Evolutionary conservation across 2,113 vertebrate genomes (phyloP), one percentile per base, ranked within the genome.

Genomic region (Sterna hirundo): DNA sequence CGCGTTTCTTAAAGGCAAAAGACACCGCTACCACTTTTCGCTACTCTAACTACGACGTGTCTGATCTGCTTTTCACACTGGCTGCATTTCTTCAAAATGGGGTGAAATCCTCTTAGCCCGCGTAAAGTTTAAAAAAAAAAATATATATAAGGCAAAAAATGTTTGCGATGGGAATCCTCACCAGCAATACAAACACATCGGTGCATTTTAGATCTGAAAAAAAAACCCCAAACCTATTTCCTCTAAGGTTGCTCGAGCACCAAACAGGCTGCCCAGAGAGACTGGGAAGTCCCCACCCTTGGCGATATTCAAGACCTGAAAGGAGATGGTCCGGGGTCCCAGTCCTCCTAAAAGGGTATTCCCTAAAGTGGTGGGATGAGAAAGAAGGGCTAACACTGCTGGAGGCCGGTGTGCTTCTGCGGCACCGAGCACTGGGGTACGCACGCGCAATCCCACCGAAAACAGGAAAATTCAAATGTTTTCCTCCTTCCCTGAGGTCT

Each of bases 181-280:
- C n/a, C 51, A 57, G 54, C 20, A 38, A 17, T 8, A 16, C 6
- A n/a, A 68, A 44, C 6, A 34, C 5, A 29, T 3, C 0, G 0
- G 20, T 12, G 15, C 13, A 5, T 78, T 72, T 69, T 20, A 47
- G 81, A 47, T 11, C 17, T 22, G 12, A 69, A 14, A 36, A 86
- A 79, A 49, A n/a, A 13, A 5, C 2, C 38, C 38, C 5, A 10
- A 40, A 40, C 40, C 40, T 9, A 6, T 75, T 38, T 51, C 8
- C 29, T 34, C 29, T 13, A 77, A 18, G 22, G 25, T 36, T 25
- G 18, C 40, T 15, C 0, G 3, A 78, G n/a, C 23, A 62, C 29
- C 54, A 55, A 40, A 30, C 12, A 82, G 40, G 36, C 16, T 69
- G 26, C 18, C 17, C 47, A 36, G 27, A 49, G 27, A 38, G 17